Conservation (phyloP, 2,113 vertebrate species). For the Microcebus tavaratra region DNA sequence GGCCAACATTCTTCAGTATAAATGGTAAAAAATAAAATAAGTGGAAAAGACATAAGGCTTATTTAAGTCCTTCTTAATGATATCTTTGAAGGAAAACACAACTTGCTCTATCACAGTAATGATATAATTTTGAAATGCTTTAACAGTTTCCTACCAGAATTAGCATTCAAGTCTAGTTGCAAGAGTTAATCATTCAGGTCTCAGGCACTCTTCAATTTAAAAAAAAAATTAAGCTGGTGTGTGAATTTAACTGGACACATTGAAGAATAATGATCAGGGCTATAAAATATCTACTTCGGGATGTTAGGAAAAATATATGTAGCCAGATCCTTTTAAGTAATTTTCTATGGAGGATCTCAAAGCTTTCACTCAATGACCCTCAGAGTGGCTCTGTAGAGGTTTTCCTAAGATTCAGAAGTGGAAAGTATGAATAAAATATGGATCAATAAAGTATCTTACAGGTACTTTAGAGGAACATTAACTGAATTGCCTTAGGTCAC, state of each 20-base stretch:
- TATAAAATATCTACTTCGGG: not conserved
- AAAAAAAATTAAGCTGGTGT: conserved; percentile 27
- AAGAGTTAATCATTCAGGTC: not conserved
- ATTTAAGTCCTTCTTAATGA: not conserved
- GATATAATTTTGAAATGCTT: not conserved
- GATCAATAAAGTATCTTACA: conserved; percentile 51
- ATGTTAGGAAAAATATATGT: not conserved
- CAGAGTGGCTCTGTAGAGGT: not conserved
- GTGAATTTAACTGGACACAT: not conserved
- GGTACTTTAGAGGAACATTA: conserved; percentile 40
- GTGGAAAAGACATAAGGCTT: not conserved
- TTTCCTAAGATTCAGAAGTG: conserved; percentile 27
- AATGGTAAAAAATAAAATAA: not conserved
- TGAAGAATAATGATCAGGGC: conserved; percentile 13
- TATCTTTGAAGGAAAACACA: not conserved
- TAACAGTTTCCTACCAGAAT: not conserved
- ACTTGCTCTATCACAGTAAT: not conserved
- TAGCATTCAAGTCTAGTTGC: not conserved
- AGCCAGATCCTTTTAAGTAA: not conserved
- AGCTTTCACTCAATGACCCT: not conserved
- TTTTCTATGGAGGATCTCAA: not conserved
- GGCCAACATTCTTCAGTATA: not conserved
- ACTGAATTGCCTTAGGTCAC: conserved; percentile 52
- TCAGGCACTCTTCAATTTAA: not conserved
- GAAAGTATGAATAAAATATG: conserved; percentile 59